Conservation (phyloP, 2,888 invertebrate species). For the Plutella xylostella region DNA sequence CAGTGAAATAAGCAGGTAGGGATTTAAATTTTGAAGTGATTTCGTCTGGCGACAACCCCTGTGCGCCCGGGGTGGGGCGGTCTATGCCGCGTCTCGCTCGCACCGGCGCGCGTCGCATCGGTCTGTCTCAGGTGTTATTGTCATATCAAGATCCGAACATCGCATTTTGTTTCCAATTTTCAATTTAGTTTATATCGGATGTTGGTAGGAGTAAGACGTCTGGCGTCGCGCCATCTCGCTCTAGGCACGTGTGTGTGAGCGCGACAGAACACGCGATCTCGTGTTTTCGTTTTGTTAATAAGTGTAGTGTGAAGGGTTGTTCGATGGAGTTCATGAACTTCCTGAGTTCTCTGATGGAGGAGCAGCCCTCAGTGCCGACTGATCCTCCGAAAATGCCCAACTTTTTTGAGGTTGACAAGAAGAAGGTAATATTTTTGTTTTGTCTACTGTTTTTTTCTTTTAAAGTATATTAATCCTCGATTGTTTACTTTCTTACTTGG, state of each 20-base stretch:
- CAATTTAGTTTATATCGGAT: slow-evolving; percentile 69
- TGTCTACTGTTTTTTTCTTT: neutral
- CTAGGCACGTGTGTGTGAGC: slow-evolving; percentile 43
- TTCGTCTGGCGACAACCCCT: slow-evolving; percentile 66
- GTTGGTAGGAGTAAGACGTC: slow-evolving; percentile 62
- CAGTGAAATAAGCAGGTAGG: slow-evolving; percentile 43
- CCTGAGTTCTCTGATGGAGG: slow-evolving; percentile 50
- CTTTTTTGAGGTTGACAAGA: slow-evolving; percentile 60
- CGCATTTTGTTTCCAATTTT: slow-evolving; percentile 69
- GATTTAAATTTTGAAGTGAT: slow-evolving; percentile 56
- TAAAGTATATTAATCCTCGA: no score
- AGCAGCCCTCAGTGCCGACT: slow-evolving; percentile 35
- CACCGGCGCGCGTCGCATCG: slow-evolving; percentile 32
- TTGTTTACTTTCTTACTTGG: no score
- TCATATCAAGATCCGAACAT: slow-evolving; percentile 67
- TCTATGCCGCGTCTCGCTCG: slow-evolving; percentile 42
- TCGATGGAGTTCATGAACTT: slow-evolving; percentile 59
- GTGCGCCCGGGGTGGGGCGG: slow-evolving; percentile 59
- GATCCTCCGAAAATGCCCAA: slow-evolving; percentile 56
- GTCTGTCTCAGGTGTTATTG: slow-evolving; percentile 65
- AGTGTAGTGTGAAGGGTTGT: slow-evolving; percentile 12
- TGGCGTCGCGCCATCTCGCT: slow-evolving; percentile 48
- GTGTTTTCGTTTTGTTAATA: slow-evolving; percentile 22
- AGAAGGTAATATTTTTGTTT: slow-evolving; percentile 35
- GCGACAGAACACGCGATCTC: slow-evolving; percentile 32